phyloP scores from a whole-genome alignment of 1,140 invertebrate species.

The Pogonomyrmex barbatus region DNA sequence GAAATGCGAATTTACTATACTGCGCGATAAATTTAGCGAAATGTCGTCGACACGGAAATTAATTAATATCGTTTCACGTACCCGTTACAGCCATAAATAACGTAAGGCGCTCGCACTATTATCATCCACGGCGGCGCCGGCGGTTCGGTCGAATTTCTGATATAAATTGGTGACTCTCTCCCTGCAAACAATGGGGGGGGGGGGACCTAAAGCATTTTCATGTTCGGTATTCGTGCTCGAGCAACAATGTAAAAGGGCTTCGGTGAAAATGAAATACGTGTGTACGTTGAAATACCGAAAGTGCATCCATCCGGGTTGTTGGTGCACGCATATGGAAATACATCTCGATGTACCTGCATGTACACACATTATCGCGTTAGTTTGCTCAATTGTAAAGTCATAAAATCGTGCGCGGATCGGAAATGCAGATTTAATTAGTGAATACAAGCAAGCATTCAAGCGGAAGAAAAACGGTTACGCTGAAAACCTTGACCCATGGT shows the following conservation, averaged over 20 bases:
- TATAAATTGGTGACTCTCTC: constrained; percentile 52
- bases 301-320: constrained; percentile 30
- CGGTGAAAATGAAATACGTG: constrained; percentile 27
- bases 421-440: constrained; percentile 67
- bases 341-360: not conserved
- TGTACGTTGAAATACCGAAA: constrained; percentile 33
- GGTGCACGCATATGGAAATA: constrained; percentile 53
- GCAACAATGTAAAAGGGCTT: constrained; percentile 56
- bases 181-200: constrained; percentile 24
- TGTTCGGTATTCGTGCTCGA: constrained; percentile 44
- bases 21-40: constrained; percentile 21
- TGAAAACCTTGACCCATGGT: not conserved
- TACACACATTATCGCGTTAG: constrained; percentile 4
- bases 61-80: constrained; percentile 29
- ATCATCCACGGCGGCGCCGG: not conserved
- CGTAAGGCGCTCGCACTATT: constrained; percentile 39
- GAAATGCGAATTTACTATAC: constrained; percentile 1
- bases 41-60: constrained; percentile 32
- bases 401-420: constrained; percentile 61
- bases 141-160: constrained; percentile 33
- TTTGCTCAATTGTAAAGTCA: constrained; percentile 49
- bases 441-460: constrained; percentile 10
- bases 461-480: not conserved
- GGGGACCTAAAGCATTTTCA: constrained; percentile 50
- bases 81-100: constrained; percentile 47